These are phyloP conservation scores for Montipora foliosa DNA, from an alignment of 64 coral and sea anemone genomes.

Conservation along the genomic window DNA sequence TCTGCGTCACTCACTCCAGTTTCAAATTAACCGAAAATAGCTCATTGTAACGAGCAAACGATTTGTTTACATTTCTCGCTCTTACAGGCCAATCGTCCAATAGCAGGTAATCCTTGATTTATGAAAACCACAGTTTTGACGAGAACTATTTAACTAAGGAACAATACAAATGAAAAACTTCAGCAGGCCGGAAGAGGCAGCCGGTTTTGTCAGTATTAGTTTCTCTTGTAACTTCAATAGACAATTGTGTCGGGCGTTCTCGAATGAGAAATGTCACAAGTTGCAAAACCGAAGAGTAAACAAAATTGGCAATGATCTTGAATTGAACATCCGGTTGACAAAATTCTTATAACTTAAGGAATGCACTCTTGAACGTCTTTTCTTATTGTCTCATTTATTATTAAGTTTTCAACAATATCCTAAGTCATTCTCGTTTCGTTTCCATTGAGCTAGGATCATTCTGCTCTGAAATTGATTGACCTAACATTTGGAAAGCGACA, in stretches of 20 bases:
- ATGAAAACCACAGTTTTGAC: slow-evolving; percentile 59
- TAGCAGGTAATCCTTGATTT: slow-evolving; percentile 13
- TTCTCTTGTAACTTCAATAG: not conserved
- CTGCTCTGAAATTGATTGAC: too few relatives aligned
- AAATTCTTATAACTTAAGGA: slow-evolving; percentile 14
- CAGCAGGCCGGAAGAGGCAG: not conserved
- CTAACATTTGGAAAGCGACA: too few relatives aligned
- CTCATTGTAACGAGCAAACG: not conserved
- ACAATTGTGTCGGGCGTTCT: not conserved
- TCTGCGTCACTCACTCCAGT: slow-evolving; percentile 33
- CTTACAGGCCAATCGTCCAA: slow-evolving; percentile 56
- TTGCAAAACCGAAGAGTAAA: not conserved
- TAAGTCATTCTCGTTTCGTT: not conserved
- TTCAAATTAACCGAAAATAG: slow-evolving; percentile 53
- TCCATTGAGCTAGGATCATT: not conserved
- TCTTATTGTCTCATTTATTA: not conserved
- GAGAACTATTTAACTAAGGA: slow-evolving; percentile 65
- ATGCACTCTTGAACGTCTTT: not conserved
- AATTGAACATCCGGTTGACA: slow-evolving; percentile 33
- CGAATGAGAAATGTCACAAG: not conserved
- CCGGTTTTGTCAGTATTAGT: not conserved
- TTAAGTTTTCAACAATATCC: too few relatives aligned
- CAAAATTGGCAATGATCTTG: slow-evolving; percentile 28
- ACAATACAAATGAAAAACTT: slow-evolving; percentile 69
- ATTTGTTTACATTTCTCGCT: slow-evolving; percentile 59